phyloP scores from a whole-genome alignment of 2,888 invertebrate genomes.

The Hetaerina titia region DNA sequence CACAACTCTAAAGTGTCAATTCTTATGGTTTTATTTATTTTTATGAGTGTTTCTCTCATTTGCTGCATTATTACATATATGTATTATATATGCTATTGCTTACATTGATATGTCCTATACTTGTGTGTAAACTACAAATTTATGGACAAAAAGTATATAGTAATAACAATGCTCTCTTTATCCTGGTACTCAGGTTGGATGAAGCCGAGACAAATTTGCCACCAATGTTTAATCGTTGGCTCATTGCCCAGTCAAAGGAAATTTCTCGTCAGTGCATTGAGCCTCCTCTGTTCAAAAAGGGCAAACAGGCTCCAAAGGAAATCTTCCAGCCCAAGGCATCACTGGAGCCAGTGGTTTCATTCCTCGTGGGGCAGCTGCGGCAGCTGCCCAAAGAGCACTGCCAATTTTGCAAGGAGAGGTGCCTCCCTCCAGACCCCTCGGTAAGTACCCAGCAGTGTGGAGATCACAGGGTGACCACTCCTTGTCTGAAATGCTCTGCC shows the following conservation, averaged over 20 bases:
- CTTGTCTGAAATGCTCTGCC: too few species aligned
- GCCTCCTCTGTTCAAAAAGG: constrained; percentile 77
- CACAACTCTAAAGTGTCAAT: too few species aligned
- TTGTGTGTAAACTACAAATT: too few species aligned
- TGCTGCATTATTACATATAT: too few species aligned
- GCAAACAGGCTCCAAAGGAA: background rate
- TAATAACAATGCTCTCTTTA: background rate
- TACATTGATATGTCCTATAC: too few species aligned
- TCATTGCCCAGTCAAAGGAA: constrained; percentile 84
- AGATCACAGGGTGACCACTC: too few species aligned
- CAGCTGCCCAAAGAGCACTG: constrained; percentile 82
- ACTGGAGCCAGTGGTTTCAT: constrained; percentile 80
- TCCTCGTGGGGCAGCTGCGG: constrained; percentile 82
- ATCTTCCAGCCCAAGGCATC: constrained; percentile 83
- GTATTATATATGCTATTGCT: too few species aligned
- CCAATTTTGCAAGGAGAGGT: constrained; percentile 81
- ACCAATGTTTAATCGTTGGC: constrained; percentile 80
- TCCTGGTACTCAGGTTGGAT: constrained; percentile 78
- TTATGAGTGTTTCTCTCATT: too few species aligned
- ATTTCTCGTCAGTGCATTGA: constrained; percentile 85
- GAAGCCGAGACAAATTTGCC: constrained; percentile 84
- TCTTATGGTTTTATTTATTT: too few species aligned
- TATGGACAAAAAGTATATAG: too few species aligned
- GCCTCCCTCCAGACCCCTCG: constrained; percentile 81
- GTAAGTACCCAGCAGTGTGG: constrained; percentile 74